Base-by-base conservation (phyloP, 2,113 vertebrate species). In the Arvicanthis niloticus region DNA sequence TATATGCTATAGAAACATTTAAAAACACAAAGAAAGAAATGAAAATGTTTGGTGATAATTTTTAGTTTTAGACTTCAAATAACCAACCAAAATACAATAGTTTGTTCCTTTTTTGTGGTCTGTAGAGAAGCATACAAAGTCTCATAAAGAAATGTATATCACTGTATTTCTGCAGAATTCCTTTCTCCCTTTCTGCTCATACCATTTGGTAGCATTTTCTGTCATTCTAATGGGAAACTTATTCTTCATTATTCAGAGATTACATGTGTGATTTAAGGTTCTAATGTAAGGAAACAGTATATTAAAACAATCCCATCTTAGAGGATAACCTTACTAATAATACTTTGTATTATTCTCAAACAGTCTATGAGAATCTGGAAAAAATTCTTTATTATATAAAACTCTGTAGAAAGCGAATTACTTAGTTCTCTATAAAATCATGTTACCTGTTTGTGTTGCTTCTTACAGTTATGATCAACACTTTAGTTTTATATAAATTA, bases 361-460 rank as follows among this genome's bases (percentile, higher is more conserved):
- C n/a, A 81, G 37, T 88, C 31, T 91, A 11, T 53, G 65, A 96
- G 92, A 80, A 65, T 73, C 89, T 93, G 31, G 34, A 77, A 92
- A 88, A 93, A 37, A 75, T 21, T 42, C 9, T 22, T 42, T 40
- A 40, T 40, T 21, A 11, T 19, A 73, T 73, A 73, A 73, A 73
- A 42, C 42, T 22, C n/a, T 73, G 42, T 40, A 24, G 0, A 84
- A 45, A 84, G 70, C 1, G n/a, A 96, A 45, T 82, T 81, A 78
- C 24, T 92, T 85, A 86, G 68, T 82, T 91, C 84, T 96, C 77
- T 51, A 40, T 67, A 87, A 93, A 94, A 88, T 78, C 12, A 42
- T 7, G 21, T 40, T 78, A 4, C 76, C 12, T 90, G 22, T n/a
- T 58, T 89, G 60, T 94, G 80, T 88, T 91, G 40, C 48, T 92